Conservation (phyloP, 92 coral and sea anemone genomes). For the Porites cylindrica region DNA sequence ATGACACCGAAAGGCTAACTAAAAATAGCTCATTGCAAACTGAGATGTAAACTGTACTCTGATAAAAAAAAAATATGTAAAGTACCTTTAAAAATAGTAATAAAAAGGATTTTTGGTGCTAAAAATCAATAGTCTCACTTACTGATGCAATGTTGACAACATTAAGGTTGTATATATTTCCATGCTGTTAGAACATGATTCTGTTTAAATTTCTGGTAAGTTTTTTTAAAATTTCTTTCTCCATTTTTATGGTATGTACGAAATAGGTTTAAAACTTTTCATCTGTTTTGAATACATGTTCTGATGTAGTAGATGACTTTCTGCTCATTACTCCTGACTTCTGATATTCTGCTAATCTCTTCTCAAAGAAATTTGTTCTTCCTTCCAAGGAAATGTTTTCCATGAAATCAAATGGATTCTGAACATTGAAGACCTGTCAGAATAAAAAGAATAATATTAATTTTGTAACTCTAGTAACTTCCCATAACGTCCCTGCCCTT, state of each 20-base stretch:
- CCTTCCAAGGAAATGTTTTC: conserved; percentile 98
- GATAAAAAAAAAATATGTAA: not conserved
- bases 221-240: not conserved
- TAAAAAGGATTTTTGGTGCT: not conserved
- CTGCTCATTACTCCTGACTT: conserved; percentile 86
- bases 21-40: too few relatives aligned
- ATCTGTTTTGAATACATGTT: conserved; percentile 60
- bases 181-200: not conserved
- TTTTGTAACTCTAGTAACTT: not conserved
- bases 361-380: conserved; percentile 98
- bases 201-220: not conserved
- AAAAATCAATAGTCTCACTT: too few relatives aligned
- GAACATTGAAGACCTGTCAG: conserved; percentile 81
- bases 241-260: not conserved
- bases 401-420: conserved; percentile 99
- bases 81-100: not conserved
- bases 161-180: too few relatives aligned
- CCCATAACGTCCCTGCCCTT: not conserved
- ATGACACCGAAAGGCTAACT: too few relatives aligned
- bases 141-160: not conserved
- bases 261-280: conserved; percentile 51
- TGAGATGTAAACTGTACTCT: conserved; percentile 4
- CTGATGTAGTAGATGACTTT: conserved; percentile 31
- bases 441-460: not conserved
- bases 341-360: conserved; percentile 93